Percentiles rank a stretch among this genome's conserved stretches.
Evolutionary conservation across 2,888 invertebrate species (phyloP).

Genomic region (Diaprepes abbreviatus): DNA sequence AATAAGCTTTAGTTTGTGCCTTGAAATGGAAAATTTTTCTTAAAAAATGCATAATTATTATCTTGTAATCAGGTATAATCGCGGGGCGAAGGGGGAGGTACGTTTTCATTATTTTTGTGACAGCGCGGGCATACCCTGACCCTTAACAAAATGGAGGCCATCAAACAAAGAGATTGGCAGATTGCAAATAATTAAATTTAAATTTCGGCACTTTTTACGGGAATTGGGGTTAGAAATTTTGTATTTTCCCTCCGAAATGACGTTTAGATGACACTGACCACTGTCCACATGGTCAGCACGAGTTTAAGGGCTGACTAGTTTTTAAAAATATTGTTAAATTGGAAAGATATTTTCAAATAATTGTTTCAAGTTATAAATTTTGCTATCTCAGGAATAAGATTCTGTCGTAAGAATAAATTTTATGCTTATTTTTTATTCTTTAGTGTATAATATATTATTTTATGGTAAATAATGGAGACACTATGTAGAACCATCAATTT

Average conservation of each 20-base stretch:
- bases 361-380: no score
- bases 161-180: constrained; percentile 83
- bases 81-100: constrained; percentile 64
- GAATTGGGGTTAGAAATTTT: constrained; percentile 63
- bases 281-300: constrained; percentile 62
- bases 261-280: constrained; percentile 60
- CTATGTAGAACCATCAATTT: no score
- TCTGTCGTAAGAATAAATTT: no score
- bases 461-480: no score
- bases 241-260: constrained; percentile 64
- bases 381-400: no score
- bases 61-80: constrained; percentile 62
- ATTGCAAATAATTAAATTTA: constrained; percentile 67
- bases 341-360: not conserved
- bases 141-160: constrained; percentile 85
- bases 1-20: not conserved
- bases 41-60: constrained; percentile 60
- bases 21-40: constrained; percentile 1
- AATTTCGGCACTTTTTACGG: constrained; percentile 44
- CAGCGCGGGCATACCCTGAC: constrained; percentile 78
- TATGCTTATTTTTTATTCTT: no score
- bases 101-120: constrained; percentile 71
- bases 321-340: not conserved
- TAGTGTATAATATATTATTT: no score
- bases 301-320: not conserved